These are phyloP conservation scores for chimpanzee (Pan troglodytes) DNA, from an alignment of 2,113 vertebrate genomes.

Conservation along the genomic window DNA sequence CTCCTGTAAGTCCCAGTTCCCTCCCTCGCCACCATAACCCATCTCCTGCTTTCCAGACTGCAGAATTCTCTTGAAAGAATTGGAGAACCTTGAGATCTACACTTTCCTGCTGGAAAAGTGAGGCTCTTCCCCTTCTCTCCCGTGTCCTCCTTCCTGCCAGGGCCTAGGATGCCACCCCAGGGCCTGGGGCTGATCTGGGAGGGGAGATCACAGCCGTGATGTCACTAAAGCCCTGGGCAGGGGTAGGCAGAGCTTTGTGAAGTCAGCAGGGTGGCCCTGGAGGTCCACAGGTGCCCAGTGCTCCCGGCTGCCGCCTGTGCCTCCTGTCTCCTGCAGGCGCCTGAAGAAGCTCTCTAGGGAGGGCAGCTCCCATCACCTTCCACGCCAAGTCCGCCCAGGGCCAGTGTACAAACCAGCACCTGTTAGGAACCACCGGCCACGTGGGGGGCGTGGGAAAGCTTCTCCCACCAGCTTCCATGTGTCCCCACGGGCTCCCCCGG, in stretches of 20 bases:
- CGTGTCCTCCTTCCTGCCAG: not conserved
- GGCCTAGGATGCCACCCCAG: too few species aligned
- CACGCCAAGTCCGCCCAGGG: not conserved
- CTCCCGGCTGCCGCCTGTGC: not conserved
- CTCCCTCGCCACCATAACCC: not conserved
- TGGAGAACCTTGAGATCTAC: not conserved
- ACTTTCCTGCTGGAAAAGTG: not conserved
- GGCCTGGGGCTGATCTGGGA: not conserved
- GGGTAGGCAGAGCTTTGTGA: not conserved
- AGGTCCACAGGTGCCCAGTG: rapidly evolving
- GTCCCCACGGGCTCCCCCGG: too few species aligned
- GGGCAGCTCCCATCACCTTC: not conserved
- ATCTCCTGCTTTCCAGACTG: slow-evolving; percentile 11
- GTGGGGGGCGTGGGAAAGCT: rapidly evolving
- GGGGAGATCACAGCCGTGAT: rapidly evolving
- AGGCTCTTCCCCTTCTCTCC: not conserved
- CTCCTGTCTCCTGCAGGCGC: not conserved
- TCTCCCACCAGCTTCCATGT: rapidly evolving
- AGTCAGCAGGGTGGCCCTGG: rapidly evolving
- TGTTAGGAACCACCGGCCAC: too few species aligned
- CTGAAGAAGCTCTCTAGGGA: not conserved
- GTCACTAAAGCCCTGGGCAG: too few species aligned
- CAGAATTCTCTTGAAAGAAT: not conserved
- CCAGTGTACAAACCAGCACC: not conserved
- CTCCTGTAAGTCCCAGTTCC: not conserved